Conservation (phyloP, 1,140 invertebrate genomes). For the Sitophilus oryzae region DNA sequence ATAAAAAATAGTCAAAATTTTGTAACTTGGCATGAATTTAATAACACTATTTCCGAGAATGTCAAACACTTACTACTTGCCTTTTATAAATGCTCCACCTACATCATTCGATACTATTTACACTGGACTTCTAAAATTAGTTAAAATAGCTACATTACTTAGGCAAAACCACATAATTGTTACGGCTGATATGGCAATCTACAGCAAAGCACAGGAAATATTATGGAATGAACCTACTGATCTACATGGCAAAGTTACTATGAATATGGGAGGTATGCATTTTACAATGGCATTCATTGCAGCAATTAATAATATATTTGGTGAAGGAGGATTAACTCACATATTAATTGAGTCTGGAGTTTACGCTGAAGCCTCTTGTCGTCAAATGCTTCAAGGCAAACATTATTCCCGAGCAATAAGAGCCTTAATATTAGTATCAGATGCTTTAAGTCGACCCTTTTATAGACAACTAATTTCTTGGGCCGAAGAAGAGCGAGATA, state of each 20-base stretch:
- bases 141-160: conserved; percentile 6
- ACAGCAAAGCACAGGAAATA: conserved; percentile 8
- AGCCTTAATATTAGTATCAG: conserved; percentile 1
- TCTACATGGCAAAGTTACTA: conserved; percentile 9
- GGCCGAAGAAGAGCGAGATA: neutral
- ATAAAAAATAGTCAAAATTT: conserved; percentile 7
- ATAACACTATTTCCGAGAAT: conserved; percentile 6
- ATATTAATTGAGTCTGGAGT: conserved; percentile 4
- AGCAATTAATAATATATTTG: conserved; percentile 7
- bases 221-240: conserved; percentile 15
- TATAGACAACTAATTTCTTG: neutral
- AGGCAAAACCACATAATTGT: conserved; percentile 12
- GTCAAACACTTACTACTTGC: conserved; percentile 5
- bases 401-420: conserved; percentile 5
- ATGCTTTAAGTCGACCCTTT: conserved; percentile 1
- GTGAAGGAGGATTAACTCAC: neutral
- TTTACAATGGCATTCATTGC: conserved; percentile 14
- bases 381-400: conserved; percentile 3
- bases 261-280: conserved; percentile 13
- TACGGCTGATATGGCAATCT: conserved; percentile 17
- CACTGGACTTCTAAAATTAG: conserved; percentile 4
- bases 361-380: conserved; percentile 2
- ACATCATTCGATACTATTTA: conserved; percentile 16
- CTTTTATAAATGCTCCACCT: conserved; percentile 11
- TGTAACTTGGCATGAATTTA: conserved; percentile 3